A percentile compares a stretch with the other conserved stretches of the same genome.
Evolutionary conservation across 2,113 vertebrate genomes (phyloP).

Genomic region (Dasyprocta punctata): DNA sequence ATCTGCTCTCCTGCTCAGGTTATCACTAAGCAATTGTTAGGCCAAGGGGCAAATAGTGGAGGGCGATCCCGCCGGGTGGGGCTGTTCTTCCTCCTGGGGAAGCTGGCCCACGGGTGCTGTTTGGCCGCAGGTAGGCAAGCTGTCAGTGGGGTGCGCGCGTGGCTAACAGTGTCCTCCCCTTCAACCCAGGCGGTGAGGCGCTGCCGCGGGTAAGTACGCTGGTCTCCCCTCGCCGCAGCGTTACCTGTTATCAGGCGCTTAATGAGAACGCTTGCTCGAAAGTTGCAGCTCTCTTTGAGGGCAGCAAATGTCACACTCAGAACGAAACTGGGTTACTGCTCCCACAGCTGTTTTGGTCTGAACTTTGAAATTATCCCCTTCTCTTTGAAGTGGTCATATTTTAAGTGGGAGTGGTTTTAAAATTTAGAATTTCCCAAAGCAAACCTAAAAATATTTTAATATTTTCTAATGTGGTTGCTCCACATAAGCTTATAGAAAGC

Average conservation of each 20-base stretch:
- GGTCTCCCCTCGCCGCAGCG: no score
- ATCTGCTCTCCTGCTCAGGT: not conserved
- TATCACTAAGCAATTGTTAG: not conserved
- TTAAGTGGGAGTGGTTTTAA: conserved; percentile 76
- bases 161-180: no score
- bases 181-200: no score
- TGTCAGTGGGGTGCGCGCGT: not conserved
- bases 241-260: conserved; percentile 53
- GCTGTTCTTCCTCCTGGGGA: not conserved
- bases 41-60: not conserved
- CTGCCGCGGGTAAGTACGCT: no score
- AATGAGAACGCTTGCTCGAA: conserved; percentile 75
- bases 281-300: conserved; percentile 81
- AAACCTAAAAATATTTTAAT: conserved; percentile 50
- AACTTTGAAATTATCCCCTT: conserved; percentile 68
- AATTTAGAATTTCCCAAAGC: conserved; percentile 62
- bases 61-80: not conserved
- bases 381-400: conserved; percentile 84
- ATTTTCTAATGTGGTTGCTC: conserved; percentile 36
- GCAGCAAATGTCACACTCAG: conserved; percentile 70
- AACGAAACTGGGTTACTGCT: conserved; percentile 82
- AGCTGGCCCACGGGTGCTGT: no score
- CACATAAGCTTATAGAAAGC: conserved; percentile 41
- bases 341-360: conserved; percentile 76
- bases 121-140: no score